Evolutionary conservation across 2,888 invertebrate species (phyloP).

Genomic region (Beris morrisii): DNA sequence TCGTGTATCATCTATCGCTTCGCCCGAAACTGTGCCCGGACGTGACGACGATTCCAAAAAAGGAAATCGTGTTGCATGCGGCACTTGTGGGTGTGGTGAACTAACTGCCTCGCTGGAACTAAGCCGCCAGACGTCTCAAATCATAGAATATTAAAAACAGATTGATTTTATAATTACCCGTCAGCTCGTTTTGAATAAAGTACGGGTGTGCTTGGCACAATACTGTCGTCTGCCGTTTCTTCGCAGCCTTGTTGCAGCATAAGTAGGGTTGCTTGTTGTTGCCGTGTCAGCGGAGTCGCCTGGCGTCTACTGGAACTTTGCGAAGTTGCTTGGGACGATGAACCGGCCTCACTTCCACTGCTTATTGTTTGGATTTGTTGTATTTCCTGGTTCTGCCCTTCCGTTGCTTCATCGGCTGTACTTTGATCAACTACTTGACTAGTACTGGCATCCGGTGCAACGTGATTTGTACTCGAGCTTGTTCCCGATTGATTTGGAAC

Average conservation of each 20-base stretch:
- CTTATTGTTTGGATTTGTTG: slow-evolving; percentile 74
- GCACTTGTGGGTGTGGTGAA: slow-evolving; percentile 81
- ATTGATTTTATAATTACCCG: slow-evolving; percentile 56
- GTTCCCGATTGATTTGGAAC: slow-evolving; percentile 63
- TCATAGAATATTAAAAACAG: not conserved
- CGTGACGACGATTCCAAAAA: slow-evolving; percentile 61
- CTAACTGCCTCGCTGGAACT: slow-evolving; percentile 88
- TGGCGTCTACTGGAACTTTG: slow-evolving; percentile 47
- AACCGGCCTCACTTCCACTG: slow-evolving; percentile 67
- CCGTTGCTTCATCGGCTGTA: slow-evolving; percentile 42
- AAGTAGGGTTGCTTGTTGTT: slow-evolving; percentile 48
- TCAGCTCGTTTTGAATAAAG: slow-evolving; percentile 80
- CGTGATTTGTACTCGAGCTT: slow-evolving; percentile 56
- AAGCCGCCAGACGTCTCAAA: slow-evolving; percentile 19
- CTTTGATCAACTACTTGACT: slow-evolving; percentile 47
- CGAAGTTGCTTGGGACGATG: slow-evolving; percentile 39
- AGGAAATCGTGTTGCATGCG: slow-evolving; percentile 64
- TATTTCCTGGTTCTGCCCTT: slow-evolving; percentile 52
- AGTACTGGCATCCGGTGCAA: slow-evolving; percentile 53
- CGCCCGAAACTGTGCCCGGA: slow-evolving; percentile 47
- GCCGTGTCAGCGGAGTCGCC: slow-evolving; percentile 47
- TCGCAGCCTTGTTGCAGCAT: slow-evolving; percentile 47
- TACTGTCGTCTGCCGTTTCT: slow-evolving; percentile 64
- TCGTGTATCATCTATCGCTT: slow-evolving; percentile 74
- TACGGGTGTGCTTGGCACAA: slow-evolving; percentile 89